Evolutionary conservation across 2,113 vertebrate species (phyloP).

Genomic region (Delphinapterus leucas): DNA sequence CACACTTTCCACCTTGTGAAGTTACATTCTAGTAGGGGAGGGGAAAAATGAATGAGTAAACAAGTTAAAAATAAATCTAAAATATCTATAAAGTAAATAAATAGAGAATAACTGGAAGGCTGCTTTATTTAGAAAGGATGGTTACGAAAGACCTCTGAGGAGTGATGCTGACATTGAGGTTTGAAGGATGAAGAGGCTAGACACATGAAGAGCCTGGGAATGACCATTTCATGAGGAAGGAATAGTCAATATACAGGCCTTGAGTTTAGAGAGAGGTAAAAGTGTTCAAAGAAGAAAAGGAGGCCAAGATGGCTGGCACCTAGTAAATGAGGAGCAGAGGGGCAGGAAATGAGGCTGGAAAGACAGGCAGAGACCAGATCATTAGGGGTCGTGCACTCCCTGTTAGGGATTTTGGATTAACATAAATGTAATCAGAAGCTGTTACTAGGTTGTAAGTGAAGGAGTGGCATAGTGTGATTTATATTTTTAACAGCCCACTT

Average conservation of each 20-base stretch:
- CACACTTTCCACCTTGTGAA: not conserved
- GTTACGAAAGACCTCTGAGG: not conserved
- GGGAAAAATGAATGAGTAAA: constrained; percentile 11
- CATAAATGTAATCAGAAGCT: not conserved
- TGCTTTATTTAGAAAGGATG: not conserved
- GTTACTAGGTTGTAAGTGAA: not conserved
- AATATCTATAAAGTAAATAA: constrained; percentile 6
- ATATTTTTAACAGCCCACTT: not conserved
- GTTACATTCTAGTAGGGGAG: not conserved
- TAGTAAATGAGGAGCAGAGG: not conserved
- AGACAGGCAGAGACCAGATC: not conserved
- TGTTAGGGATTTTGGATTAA: not conserved
- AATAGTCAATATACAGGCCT: not conserved
- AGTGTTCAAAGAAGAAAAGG: not conserved
- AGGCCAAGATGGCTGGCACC: not conserved
- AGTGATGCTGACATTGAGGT: not conserved
- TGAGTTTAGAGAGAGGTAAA: constrained; percentile 26
- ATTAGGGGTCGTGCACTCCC: not conserved
- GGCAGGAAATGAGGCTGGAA: not conserved
- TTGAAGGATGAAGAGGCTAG: not conserved
- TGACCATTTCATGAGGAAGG: not conserved
- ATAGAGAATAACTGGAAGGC: not conserved
- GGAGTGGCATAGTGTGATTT: not conserved
- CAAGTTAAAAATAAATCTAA: not conserved
- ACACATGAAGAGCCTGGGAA: not conserved